Percentiles rank a stretch among this genome's conserved stretches.
Evolutionary conservation across 2,113 vertebrate species (phyloP).

Genomic region (Megaceryle torquata): DNA sequence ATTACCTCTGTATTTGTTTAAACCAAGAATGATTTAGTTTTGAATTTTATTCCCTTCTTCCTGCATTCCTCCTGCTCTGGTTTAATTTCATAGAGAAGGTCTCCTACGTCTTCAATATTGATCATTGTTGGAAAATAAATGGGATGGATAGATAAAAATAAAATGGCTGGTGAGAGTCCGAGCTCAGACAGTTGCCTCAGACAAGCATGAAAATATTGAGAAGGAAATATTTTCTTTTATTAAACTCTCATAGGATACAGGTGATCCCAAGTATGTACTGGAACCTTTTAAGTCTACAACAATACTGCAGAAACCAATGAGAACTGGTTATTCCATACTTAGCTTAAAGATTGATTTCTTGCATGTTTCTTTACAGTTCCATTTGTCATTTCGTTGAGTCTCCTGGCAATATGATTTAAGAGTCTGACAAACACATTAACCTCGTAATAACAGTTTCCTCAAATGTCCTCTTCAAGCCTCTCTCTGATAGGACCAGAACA

Average conservation of each 20-base stretch:
- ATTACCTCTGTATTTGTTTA: background rate
- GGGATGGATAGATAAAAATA: background rate
- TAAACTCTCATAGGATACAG: background rate
- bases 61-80: background rate
- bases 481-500: background rate
- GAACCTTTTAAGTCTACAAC: background rate
- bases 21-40: background rate
- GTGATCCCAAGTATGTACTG: background rate
- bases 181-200: background rate
- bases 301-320: background rate
- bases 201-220: background rate
- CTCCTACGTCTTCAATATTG: background rate
- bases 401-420: background rate
- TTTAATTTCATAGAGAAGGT: background rate
- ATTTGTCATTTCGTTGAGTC: background rate
- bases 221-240: background rate
- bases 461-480: background rate
- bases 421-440: constrained; percentile 21
- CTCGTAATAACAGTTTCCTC: background rate
- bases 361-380: background rate
- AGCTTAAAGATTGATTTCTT: background rate
- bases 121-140: background rate
- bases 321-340: background rate
- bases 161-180: background rate
- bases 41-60: background rate